These are phyloP conservation scores for Ciconia nigra DNA, from an alignment of 2,797 vertebrate species.

Conservation along the genomic window DNA sequence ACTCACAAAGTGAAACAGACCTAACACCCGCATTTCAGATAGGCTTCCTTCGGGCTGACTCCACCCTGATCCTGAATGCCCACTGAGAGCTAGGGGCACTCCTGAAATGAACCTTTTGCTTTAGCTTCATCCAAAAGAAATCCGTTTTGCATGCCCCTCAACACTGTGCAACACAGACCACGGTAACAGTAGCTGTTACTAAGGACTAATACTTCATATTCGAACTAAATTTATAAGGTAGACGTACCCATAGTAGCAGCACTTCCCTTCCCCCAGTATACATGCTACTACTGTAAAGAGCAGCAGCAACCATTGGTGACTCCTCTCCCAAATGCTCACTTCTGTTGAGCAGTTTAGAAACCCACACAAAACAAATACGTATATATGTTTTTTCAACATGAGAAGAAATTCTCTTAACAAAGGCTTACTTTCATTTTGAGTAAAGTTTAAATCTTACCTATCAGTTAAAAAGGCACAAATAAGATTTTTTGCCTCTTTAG, in stretches of 20 bases:
- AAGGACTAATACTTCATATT: not conserved
- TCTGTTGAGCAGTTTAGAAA: not conserved
- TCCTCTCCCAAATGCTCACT: not conserved
- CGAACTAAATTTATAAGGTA: not conserved
- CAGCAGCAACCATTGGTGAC: not conserved
- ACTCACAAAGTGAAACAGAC: not conserved
- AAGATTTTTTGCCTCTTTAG: slow-evolving; percentile 97
- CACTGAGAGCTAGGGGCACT: not conserved
- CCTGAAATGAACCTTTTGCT: not conserved
- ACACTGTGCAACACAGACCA: not conserved
- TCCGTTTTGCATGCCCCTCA: not conserved
- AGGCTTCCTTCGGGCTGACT: not conserved
- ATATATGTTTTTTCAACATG: not conserved
- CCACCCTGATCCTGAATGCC: not conserved
- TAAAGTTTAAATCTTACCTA: slow-evolving; percentile 78
- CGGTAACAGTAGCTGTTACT: not conserved
- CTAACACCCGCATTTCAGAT: not conserved
- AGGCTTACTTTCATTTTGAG: not conserved
- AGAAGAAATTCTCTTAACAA: not conserved
- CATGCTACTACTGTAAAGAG: not conserved
- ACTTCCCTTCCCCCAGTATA: not conserved
- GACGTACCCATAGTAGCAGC: not conserved
- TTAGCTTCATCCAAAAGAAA: not conserved
- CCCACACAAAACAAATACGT: not conserved
- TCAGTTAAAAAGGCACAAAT: slow-evolving; percentile 98